Evolutionary conservation across 2,113 vertebrate species (phyloP), one percentile per base, ranked within the genome.

Genomic region (Sphaerodactylus townsendi): DNA sequence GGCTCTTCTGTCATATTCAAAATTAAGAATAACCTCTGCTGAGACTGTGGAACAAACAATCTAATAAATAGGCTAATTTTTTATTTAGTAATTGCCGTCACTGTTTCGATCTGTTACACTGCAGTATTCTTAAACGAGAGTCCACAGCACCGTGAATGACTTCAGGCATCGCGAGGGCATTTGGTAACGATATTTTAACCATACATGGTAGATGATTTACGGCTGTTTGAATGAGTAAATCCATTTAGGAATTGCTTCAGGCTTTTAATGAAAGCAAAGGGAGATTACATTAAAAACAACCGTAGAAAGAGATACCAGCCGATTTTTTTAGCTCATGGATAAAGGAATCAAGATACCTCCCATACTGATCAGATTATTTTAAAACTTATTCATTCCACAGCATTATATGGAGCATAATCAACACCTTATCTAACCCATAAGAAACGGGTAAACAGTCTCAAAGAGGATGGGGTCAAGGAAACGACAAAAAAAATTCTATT

Each of bases 191-290:
- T 82, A 1, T 70, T 87, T 88, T 90, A 82, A 89, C 62, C 25
- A 48, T 71, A 21, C 28, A 71, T 86, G 73, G 53, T 8, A 33
- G 76, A 64, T 87, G 53, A 78, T 85, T 90, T 91, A 86, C 65
- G 41, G 70, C 48, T 73, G 48, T 89, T 81, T 59, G 79, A 78
- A 79, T 82, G 1, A 77, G 3, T 15, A 88, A 87, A 25, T 78
- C 35, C n/a, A 69, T 90, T 90, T 92, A 86, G 23, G 86, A 86
- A 78, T 90, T 87, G 81, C 30, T 56, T 75, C 73, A 83, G 5
- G 10, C 10, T 91, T 93, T 76, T 85, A 86, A 10, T 44, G 23
- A 33, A 25, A 84, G 33, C 89, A 33, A 39, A 81, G 76, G 85
- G 44, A 69, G 50, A 79, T 8, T 85, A 44, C 86, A 86, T 74